These are phyloP conservation scores for Lithophane ornitopus DNA, from an alignment of 2,888 invertebrate genomes.

Conservation along the genomic window DNA sequence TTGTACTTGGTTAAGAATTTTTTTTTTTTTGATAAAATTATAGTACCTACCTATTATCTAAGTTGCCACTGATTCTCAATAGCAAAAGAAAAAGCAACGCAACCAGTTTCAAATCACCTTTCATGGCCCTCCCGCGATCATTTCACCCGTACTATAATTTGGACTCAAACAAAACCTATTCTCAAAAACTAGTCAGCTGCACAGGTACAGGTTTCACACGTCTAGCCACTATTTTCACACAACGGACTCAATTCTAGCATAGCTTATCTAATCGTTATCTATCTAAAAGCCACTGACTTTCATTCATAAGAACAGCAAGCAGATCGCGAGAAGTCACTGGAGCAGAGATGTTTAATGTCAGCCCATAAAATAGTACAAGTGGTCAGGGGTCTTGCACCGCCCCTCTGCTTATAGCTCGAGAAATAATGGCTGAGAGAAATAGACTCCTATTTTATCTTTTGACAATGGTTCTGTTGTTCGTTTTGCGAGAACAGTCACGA, in stretches of 20 bases:
- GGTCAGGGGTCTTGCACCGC: slow-evolving; percentile 65
- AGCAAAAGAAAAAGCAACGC: not conserved
- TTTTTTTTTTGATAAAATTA: not conserved
- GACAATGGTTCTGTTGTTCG: slow-evolving; percentile 17
- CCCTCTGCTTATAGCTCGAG: slow-evolving; percentile 62
- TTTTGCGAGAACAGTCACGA: not conserved
- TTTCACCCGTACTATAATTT: not conserved
- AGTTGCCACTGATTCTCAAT: not conserved
- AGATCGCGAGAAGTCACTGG: slow-evolving; percentile 57
- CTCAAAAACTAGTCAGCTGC: not conserved
- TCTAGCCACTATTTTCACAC: not conserved
- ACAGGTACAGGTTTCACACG: not conserved
- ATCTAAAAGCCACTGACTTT: slow-evolving; percentile 27
- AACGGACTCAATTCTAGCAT: not conserved
- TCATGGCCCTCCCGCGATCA: not conserved
- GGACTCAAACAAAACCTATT: not conserved
- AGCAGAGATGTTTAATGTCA: slow-evolving; percentile 65
- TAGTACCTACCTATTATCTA: not conserved
- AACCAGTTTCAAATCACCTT: not conserved
- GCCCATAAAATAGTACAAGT: slow-evolving; percentile 67
- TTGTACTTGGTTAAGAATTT: not conserved
- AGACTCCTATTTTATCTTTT: slow-evolving; percentile 58
- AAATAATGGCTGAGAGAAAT: slow-evolving; percentile 63
- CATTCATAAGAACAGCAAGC: slow-evolving; percentile 44
- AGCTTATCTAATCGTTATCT: slow-evolving; percentile 1